Base-by-base conservation (phyloP, 2,797 vertebrate species). In the Bryconaethiops microstoma region DNA sequence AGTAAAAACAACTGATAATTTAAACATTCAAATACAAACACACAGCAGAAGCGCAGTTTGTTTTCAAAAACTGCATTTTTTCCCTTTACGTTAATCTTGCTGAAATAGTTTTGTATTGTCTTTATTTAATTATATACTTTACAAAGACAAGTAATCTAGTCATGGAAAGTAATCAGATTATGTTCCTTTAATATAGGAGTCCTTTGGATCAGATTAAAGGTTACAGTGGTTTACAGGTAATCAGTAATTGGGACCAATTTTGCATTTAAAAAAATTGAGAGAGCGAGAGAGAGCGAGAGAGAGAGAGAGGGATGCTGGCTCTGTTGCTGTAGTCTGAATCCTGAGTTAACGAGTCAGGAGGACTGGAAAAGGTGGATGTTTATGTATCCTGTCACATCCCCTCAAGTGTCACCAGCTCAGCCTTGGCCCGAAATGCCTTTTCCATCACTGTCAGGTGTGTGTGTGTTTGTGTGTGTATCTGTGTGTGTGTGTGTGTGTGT, bases 391-490 rank as follows among this genome's bases (percentile, higher is more conserved):
- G 62, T 77, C 81, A 79, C 64, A 57, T 83, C 59, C 10, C 39
- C 55, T 81, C 40, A 29, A 71, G 45, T 73, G 79, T 83, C 62
- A 78, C 59, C 29, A 45, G 67, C 23, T 52, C 67, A 42, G 70
- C 76, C 42, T 74, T 82, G 78, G 78, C 85, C 80, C 64, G 59
- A 76, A 65, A 78, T 82, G 78, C 71, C 39, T 57, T 78, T 81
- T 54, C 23, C 50, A 74, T 67, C 65, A 67, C 81, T 35, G 50
- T 52, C 59, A 60, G 23, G 8, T 52, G 25, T 78, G 45, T 78
- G 45, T 69, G 60, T 60, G 39, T 68, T 68, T 74, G 63, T 73
- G 48, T 79, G 50, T 71, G 29, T 72, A n/a, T 73, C 25, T 79
- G 55, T 78, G 29, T 72, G 29, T 73, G 45, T 79, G 55, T 78